Evolutionary conservation across 2,797 vertebrate species (phyloP).

Genomic region (Numenius phaeopus): DNA sequence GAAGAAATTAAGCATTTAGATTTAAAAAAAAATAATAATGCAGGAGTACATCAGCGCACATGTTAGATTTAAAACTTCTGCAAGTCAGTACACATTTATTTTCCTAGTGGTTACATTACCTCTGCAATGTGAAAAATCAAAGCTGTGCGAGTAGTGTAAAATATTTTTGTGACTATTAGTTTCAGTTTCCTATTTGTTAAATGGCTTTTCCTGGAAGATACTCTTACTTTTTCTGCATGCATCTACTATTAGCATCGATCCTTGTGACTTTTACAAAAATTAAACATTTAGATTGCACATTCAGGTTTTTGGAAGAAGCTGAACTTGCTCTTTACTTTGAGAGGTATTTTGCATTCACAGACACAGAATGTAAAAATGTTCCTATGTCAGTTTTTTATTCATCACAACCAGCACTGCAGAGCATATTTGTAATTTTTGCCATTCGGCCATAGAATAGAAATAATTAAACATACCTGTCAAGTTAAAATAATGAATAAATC

Average conservation of each 20-base stretch:
- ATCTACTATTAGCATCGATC: constrained; percentile 31
- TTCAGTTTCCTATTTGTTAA: constrained; percentile 36
- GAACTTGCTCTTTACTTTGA: neutral
- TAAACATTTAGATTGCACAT: neutral
- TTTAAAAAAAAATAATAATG: neutral
- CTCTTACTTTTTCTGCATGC: neutral
- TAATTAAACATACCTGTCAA: constrained; percentile 25
- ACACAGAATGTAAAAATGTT: neutral
- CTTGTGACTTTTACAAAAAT: constrained; percentile 15
- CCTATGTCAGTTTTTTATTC: neutral
- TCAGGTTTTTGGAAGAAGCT: constrained; percentile 49
- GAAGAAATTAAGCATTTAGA: neutral
- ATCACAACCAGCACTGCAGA: neutral
- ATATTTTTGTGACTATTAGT: neutral
- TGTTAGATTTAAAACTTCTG: neutral
- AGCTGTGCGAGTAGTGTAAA: neutral
- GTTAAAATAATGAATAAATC: constrained; percentile 42
- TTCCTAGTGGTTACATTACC: neutral
- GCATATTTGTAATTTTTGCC: neutral
- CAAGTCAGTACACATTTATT: neutral
- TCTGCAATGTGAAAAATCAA: neutral
- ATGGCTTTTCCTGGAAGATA: constrained; percentile 38
- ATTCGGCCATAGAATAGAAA: neutral
- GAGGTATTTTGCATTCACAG: neutral
- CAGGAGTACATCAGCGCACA: neutral